Evolutionary conservation across 2,888 invertebrate species (phyloP), one percentile per base, ranked within the genome.

Genomic region (Pandemis corylana): DNA sequence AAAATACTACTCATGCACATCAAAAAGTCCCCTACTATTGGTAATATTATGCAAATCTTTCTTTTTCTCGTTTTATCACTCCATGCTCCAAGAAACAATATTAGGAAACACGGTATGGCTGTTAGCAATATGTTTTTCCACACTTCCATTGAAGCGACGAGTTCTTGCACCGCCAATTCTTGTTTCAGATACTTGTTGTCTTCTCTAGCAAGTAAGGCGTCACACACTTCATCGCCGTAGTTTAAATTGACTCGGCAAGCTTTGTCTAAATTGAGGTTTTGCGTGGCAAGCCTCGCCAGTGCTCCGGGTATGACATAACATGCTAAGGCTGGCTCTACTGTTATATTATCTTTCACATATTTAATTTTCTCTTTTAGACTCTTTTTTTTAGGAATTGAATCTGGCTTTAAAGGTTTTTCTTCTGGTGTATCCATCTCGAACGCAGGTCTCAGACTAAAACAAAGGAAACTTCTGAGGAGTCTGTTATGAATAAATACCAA

Each of bases 211-310:
- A 97, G 96, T 4, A 98, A 90, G 0, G 97, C 97, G 81, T 96
- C 95, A 86, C 98, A 98, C 0, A 97, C 95, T 71, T 94, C 91
- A 68, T 96, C 95, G 0, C 96, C 95, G 84, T 96, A 97, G 0
- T 93, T 93, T 83, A 97, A 93, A 84, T 98, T 98, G 0, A 98
- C 97, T 28, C 97, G 92, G 82, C 98, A 98, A 0, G 97, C 97
- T 90, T 98, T 98, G 84, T 97, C 97, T 80, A 98, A 92, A 88
- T 97, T 97, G 28, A 98, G 89, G 88, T 98, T 98, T 89, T 97
- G 97, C 5, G 97, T 97, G 4, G 97, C 97, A 72, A 98, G 87
- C 76, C 96, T 95, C 0, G 97, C 96, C n/a, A 96, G 82, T 0
- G 95, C 94, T 78, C 95, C 95, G 2, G 96, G 96, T 78, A 96